Evolutionary conservation across 2,797 vertebrate species (phyloP).

Genomic region (Chloroceryle inda): DNA sequence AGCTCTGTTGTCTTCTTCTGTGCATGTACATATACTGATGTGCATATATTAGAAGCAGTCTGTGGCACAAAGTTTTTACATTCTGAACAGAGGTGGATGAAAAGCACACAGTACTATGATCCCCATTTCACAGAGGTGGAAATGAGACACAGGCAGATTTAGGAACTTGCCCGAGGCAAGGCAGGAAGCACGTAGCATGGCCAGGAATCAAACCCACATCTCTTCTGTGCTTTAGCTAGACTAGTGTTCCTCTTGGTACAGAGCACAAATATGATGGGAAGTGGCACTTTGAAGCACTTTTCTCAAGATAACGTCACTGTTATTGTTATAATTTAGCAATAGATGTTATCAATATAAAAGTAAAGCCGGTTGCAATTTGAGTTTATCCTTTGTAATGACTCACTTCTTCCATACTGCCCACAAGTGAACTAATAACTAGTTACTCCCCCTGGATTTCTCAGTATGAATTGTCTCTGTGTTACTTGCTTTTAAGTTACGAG

Average conservation of each 20-base stretch:
- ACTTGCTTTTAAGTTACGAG: constrained; percentile 31
- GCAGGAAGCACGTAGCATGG: constrained; percentile 3
- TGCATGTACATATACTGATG: rapidly evolving
- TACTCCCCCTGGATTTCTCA: constrained; percentile 69
- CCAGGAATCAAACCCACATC: constrained; percentile 47
- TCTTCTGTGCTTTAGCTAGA: background rate
- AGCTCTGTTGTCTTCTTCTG: background rate
- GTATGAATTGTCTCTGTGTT: constrained; percentile 68
- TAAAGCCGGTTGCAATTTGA: constrained; percentile 74
- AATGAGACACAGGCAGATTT: constrained; percentile 46
- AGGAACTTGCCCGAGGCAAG: constrained; percentile 59
- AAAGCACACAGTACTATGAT: background rate
- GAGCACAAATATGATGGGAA: constrained; percentile 48
- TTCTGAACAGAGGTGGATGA: background rate
- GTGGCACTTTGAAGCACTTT: constrained; percentile 56
- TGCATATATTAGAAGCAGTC: background rate
- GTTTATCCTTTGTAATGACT: constrained; percentile 72
- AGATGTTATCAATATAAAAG: constrained; percentile 72
- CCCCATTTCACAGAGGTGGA: constrained; percentile 42
- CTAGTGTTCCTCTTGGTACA: background rate
- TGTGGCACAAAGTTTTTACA: background rate
- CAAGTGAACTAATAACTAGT: constrained; percentile 61
- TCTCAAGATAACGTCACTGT: constrained; percentile 69
- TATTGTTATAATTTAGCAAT: constrained; percentile 72
- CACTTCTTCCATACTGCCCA: constrained; percentile 67